Evolutionary conservation across 2,113 vertebrate species (phyloP).

Genomic region (Python bivittatus): DNA sequence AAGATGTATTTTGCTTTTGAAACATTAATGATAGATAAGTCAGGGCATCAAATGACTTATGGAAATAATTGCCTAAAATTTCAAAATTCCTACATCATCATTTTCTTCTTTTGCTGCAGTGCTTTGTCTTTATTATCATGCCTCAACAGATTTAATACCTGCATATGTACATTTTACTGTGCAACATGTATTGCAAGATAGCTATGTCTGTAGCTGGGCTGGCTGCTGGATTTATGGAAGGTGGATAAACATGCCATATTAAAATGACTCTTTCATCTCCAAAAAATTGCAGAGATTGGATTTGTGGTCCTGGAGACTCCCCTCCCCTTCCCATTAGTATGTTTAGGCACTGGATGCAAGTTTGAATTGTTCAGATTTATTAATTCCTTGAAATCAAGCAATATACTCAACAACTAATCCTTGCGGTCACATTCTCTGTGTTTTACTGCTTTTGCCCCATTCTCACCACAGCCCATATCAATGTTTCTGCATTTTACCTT

Average conservation of each 20-base stretch:
- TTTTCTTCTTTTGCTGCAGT: neutral
- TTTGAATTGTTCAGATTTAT: neutral
- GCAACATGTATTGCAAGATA: neutral
- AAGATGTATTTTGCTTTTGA: neutral
- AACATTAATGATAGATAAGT: constrained; percentile 2
- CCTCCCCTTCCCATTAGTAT: neutral
- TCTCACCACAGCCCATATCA: neutral
- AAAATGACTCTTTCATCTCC: neutral
- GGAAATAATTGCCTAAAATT: neutral
- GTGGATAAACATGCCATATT: neutral
- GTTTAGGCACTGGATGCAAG: neutral
- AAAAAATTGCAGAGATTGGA: neutral
- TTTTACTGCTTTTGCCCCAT: neutral
- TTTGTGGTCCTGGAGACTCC: neutral
- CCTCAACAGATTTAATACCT: neutral
- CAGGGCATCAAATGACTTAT: neutral
- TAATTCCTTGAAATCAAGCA: neutral
- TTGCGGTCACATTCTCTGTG: neutral
- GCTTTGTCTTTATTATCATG: neutral
- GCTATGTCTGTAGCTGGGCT: neutral
- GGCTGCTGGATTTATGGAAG: neutral
- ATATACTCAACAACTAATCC: neutral
- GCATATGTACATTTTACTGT: neutral
- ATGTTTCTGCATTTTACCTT: neutral
- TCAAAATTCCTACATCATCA: neutral